Evolutionary conservation across 2,888 invertebrate species (phyloP).

Genomic region (Phymatocera aterrima): DNA sequence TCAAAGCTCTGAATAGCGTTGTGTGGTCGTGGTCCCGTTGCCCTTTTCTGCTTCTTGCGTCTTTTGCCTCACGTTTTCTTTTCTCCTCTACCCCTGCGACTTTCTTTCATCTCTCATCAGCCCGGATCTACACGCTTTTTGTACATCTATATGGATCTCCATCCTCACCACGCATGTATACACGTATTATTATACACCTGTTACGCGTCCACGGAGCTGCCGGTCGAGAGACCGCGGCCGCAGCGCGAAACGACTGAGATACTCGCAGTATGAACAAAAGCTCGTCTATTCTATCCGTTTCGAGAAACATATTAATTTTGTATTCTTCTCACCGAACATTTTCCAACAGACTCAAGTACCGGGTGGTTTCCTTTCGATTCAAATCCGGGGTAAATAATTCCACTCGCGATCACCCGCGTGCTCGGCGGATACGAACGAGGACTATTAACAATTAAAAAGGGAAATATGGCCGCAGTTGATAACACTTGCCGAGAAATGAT

Average conservation of each 20-base stretch:
- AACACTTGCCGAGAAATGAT: slow-evolving; percentile 75
- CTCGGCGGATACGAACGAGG: slow-evolving; percentile 72
- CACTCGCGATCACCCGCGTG: slow-evolving; percentile 64
- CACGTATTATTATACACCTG: slow-evolving; percentile 11
- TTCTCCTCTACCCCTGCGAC: too few relatives aligned
- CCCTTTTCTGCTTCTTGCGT: not conserved
- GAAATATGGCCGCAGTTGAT: slow-evolving; percentile 74
- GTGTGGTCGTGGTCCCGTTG: not conserved
- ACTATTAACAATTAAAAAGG: slow-evolving; percentile 73
- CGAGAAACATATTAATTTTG: too few relatives aligned
- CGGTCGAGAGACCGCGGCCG: too few relatives aligned
- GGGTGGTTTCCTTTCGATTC: slow-evolving; percentile 60
- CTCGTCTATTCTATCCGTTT: not conserved
- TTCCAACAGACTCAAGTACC: not conserved
- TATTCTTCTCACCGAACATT: not conserved
- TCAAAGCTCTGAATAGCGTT: slow-evolving; percentile 42
- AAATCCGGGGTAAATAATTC: slow-evolving; percentile 70
- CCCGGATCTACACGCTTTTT: not conserved
- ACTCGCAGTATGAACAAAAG: not conserved
- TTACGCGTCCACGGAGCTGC: not conserved
- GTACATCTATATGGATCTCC: not conserved
- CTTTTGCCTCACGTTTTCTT: not conserved
- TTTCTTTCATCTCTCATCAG: not conserved
- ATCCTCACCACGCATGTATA: not conserved
- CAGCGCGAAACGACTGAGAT: too few relatives aligned